Evolutionary conservation across 2,797 vertebrate species (phyloP).

Genomic region (Xenopus petersii): DNA sequence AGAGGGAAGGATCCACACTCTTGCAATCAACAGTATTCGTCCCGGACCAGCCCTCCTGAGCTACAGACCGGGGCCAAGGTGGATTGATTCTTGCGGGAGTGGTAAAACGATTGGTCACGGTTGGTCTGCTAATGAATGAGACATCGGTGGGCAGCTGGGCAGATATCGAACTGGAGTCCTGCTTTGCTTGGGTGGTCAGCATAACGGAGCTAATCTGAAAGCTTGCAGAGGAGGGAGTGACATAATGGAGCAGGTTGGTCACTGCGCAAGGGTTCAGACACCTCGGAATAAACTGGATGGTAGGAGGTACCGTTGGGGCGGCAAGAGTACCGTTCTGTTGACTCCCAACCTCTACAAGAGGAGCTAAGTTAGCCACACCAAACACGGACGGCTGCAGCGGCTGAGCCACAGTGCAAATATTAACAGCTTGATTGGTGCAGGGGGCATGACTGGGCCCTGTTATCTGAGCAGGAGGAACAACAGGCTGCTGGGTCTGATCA

Average conservation of each 20-base stretch:
- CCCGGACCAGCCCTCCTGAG: constrained; percentile 17
- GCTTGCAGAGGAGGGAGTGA: constrained; percentile 55
- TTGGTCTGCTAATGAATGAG: constrained; percentile 31
- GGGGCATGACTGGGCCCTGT: background rate
- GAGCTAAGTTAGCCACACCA: constrained; percentile 46
- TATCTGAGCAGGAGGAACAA: constrained; percentile 26
- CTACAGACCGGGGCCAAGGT: constrained; percentile 17
- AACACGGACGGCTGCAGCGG: constrained; percentile 46
- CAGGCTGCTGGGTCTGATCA: constrained; percentile 60
- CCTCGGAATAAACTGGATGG: constrained; percentile 43
- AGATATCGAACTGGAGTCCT: constrained; percentile 6
- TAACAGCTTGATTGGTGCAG: background rate
- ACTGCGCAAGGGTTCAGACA: constrained; percentile 55
- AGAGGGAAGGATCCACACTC: constrained; percentile 21
- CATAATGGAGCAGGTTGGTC: constrained; percentile 50
- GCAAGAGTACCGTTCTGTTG: constrained; percentile 46
- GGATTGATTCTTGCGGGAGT: constrained; percentile 9
- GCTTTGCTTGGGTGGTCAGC: constrained; percentile 20
- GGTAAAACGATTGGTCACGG: constrained; percentile 25
- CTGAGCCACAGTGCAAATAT: constrained; percentile 17
- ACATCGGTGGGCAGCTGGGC: constrained; percentile 32
- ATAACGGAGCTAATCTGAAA: constrained; percentile 51
- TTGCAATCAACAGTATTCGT: constrained; percentile 4
- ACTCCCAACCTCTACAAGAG: constrained; percentile 51
- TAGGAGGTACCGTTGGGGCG: constrained; percentile 53